Base-by-base conservation (phyloP, 2,888 invertebrate genomes). In the Pseudoips prasinana region DNA sequence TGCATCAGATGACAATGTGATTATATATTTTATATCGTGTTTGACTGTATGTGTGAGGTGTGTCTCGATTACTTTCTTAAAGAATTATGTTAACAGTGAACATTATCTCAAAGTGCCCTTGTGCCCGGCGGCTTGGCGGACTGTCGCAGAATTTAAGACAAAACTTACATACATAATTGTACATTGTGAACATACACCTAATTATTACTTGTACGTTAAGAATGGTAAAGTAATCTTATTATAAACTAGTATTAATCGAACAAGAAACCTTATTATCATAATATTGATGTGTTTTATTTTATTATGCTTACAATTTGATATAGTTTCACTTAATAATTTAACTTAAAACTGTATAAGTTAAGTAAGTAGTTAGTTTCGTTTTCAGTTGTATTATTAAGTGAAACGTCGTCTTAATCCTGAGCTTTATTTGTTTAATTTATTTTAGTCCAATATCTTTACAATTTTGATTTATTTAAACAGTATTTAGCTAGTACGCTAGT, bases 211-310 rank as follows among this genome's bases (percentile, higher is more conserved):
- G 73, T 76, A 73, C 55, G 50, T 44, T 81, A 81, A 84, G 79
- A 67, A 75, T 73, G 73, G 74, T 82, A 81, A 82, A 73, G 74
- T 86, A 87, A 87, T 84, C 82, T 86, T 86, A 88, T 79, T 86
- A 83, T 86, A 87, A 84, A 85, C 76, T 88, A 87, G 87, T 62
- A 84, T 78, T 87, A 84, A 84, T 85, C 84, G 71, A 87, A 88
- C 85, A 88, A 87, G 77, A 87, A 87, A 87, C 86, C 86, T 88
- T 88, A 88, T 88, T 87, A 88, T 88, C 87, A 87, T 88, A 88
- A 80, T 81, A 84, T 60, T 40, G 36, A 37, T 67, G 76, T 71
- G 78, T 87, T 88, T 87, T 70, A 85, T 83, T 86, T 76, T 5
- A 14, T n/a, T n/a, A n/a, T n/a, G n/a, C n/a, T n/a, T n/a, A n/a